A percentile compares a stretch with the other conserved stretches of the same genome.
These are phyloP conservation scores for Rhagonycha fulva DNA, from an alignment of 2,888 invertebrate species.

Conservation along the genomic window DNA sequence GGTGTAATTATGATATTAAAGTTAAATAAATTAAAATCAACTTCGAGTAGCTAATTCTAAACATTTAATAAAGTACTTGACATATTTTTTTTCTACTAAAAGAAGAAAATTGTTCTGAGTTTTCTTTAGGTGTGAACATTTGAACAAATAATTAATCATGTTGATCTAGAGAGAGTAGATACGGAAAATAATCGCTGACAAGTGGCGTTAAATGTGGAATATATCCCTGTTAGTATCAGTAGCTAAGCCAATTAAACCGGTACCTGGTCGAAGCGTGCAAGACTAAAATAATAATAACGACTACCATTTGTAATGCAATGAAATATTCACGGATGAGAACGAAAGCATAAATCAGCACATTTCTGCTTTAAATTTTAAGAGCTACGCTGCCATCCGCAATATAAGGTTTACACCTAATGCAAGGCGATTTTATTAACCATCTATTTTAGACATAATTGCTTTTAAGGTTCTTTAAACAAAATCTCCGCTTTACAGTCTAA, in stretches of 20 bases:
- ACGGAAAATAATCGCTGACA: conserved; percentile 47
- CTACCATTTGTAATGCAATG: conserved; percentile 50
- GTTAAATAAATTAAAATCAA: no score
- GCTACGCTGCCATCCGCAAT: conserved; percentile 21
- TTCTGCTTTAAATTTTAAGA: conserved; percentile 31
- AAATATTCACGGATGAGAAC: conserved; percentile 49
- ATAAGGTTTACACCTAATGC: conserved; percentile 21
- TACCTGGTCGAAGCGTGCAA: conserved; percentile 43
- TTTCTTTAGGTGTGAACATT: conserved; percentile 1
- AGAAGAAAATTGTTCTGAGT: neutral
- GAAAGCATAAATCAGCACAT: conserved; percentile 42
- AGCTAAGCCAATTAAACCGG: conserved; percentile 49
- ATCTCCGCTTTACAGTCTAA: conserved; percentile 21
- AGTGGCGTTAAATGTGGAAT: conserved; percentile 47
- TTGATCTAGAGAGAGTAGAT: conserved; percentile 11
- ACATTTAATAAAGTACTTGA: neutral
- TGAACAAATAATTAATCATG: conserved; percentile 12
- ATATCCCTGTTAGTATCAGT: conserved; percentile 47
- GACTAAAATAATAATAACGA: conserved; percentile 51
- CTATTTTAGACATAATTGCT: conserved; percentile 13
- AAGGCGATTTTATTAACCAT: conserved; percentile 27
- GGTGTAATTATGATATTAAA: no score
- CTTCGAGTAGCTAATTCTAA: no score
- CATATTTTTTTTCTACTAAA: no score
- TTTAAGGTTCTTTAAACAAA: conserved; percentile 19